Evolutionary conservation across 1,140 invertebrate species (phyloP), one percentile per base, ranked within the genome.

Genomic region (Drosophila arawakana): DNA sequence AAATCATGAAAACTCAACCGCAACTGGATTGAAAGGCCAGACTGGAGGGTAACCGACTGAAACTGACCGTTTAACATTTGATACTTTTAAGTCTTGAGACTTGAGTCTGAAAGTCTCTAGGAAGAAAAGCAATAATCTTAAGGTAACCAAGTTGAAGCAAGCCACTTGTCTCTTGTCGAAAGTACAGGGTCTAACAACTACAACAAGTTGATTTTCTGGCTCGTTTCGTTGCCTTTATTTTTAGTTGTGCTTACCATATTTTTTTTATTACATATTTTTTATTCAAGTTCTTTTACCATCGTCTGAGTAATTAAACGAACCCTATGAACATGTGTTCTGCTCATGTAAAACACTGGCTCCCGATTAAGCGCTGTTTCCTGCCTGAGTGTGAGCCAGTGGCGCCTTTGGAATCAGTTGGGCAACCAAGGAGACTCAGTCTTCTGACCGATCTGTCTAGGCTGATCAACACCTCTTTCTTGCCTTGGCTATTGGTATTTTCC

Each of bases 131-230:
- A 15, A 15, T 15, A 15, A 15, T 15, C 15, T 15, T 15, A 15
- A 15, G 15, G 15, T 21, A 2, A 21, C 18, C 18, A 21, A 21
- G 18, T 21, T 21, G 1, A 21, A 21, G 18, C 18, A 21, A 21
- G 18, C 18, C 1, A 21, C 18, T 1, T 0, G 0, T 21, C 18
- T 21, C 18, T 21, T 2, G 18, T 21, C 18, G 2, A 21, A 1
- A 21, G 25, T 30, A 30, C 25, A 30, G 25, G 25, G 25, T 30
- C 25, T 30, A 5, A 30, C 58, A 55, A 68, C 52, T 34, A 30
- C 54, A 62, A 49, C 55, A 73, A 80, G 66, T 89, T 77, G 84
- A 77, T 80, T 83, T 76, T 86, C 76, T 63, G 70, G 18, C 39
- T 68, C n/a, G 47, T 67, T 73, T 58, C 54, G 43, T 55, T 55